Evolutionary conservation across 1,140 invertebrate species (phyloP).

Genomic region (Dendrolimus kikuchii): DNA sequence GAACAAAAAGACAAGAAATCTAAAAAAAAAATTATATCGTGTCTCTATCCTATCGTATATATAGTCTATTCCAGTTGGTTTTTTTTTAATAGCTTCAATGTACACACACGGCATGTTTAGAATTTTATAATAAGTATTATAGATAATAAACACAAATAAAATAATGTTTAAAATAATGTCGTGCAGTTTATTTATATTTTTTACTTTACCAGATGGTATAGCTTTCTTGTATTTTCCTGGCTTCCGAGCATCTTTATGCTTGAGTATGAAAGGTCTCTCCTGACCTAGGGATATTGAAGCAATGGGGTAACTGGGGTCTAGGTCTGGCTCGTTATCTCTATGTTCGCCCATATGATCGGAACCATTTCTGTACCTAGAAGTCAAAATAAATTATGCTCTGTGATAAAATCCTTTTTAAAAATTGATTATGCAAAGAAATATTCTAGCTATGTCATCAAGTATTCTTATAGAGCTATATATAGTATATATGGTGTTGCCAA

Average conservation of each 20-base stretch:
- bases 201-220: conserved; percentile 45
- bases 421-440: too few species aligned
- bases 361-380: conserved; percentile 78
- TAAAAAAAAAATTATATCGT: too few species aligned
- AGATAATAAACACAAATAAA: too few species aligned
- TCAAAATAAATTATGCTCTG: conserved; percentile 4
- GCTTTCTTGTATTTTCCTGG: conserved; percentile 50
- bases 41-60: too few species aligned
- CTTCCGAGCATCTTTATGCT: conserved; percentile 74
- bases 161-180: too few species aligned
- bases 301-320: conserved; percentile 76
- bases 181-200: conserved; percentile 1
- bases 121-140: too few species aligned
- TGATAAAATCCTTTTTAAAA: too few species aligned
- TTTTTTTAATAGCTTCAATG: too few species aligned
- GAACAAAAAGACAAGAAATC: too few species aligned
- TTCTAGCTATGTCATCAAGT: too few species aligned
- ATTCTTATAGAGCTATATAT: not conserved
- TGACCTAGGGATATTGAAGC: conserved; percentile 81
- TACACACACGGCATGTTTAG: too few species aligned
- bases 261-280: conserved; percentile 77
- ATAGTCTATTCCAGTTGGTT: too few species aligned
- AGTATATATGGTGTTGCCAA: not conserved
- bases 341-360: conserved; percentile 82
- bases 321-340: conserved; percentile 80